A percentile compares a stretch with the other conserved stretches of the same genome.
phyloP scores from a whole-genome alignment of 1,140 invertebrate species.

The Camponotus vicinus region DNA sequence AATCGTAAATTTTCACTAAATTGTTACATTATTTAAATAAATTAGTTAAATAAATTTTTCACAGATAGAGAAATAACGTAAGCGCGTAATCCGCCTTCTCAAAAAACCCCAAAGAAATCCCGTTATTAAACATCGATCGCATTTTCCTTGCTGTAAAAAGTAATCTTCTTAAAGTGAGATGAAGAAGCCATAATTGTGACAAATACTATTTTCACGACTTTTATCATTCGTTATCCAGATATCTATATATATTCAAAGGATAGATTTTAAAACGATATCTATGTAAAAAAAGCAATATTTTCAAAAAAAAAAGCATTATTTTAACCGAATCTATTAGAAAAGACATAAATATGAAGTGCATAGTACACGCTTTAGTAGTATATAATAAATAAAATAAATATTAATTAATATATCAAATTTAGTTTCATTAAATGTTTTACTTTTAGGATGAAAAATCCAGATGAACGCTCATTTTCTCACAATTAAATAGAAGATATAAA shows the following conservation, averaged over 20 bases:
- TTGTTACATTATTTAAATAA: not conserved
- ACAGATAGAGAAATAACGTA: slow-evolving; percentile 7
- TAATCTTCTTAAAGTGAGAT: not conserved
- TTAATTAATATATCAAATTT: not conserved
- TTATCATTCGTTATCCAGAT: not conserved
- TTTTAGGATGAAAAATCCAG: not conserved
- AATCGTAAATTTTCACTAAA: not conserved
- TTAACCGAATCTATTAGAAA: not conserved
- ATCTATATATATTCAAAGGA: not conserved
- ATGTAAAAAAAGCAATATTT: not conserved
- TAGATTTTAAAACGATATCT: not conserved
- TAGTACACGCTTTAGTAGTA: not conserved
- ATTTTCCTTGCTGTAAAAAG: not conserved
- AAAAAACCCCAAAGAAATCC: slow-evolving; percentile 17
- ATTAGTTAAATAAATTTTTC: slow-evolving; percentile 17
- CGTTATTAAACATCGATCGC: slow-evolving; percentile 52
- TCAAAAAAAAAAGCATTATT: not conserved
- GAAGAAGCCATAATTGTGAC: slow-evolving; percentile 32
- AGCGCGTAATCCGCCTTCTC: not conserved
- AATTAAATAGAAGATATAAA: not conserved
- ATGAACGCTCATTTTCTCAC: not conserved
- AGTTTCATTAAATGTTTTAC: not conserved
- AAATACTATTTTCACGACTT: slow-evolving; percentile 42
- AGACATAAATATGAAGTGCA: not conserved
- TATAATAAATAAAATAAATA: not conserved